phyloP scores from a whole-genome alignment of 92 coral and sea anemone species.

The Zoanthus sociatus region DNA sequence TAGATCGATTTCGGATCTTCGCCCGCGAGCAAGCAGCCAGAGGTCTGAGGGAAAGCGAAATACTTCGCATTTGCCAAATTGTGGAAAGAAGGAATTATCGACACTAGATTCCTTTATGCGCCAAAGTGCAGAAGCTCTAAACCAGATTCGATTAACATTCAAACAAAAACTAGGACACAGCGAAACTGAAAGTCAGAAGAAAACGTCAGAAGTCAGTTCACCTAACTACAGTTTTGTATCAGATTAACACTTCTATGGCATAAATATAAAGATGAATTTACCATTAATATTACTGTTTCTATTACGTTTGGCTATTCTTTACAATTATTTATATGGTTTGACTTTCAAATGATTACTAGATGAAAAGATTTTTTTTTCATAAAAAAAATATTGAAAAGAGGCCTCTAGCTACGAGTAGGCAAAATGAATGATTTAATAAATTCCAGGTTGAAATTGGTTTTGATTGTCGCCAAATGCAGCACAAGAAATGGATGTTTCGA shows the following conservation, averaged over 20 bases:
- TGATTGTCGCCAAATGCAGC: too few species aligned
- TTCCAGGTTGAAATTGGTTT: too few species aligned
- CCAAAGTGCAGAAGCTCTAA: constrained; percentile 87
- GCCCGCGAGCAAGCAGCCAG: constrained; percentile 33
- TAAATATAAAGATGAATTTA: background rate
- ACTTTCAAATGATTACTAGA: too few species aligned
- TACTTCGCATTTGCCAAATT: constrained; percentile 69
- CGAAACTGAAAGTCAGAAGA: constrained; percentile 45
- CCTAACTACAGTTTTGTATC: background rate
- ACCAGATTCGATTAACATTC: constrained; percentile 81
- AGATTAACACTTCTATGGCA: background rate
- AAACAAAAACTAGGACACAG: constrained; percentile 67
- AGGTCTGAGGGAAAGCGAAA: constrained; percentile 53
- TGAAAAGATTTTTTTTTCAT: too few species aligned
- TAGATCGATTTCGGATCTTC: constrained; percentile 77
- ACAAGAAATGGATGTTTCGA: too few species aligned
- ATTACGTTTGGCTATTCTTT: too few species aligned
- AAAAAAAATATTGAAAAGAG: too few species aligned
- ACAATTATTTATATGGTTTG: too few species aligned
- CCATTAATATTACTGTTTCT: too few species aligned
- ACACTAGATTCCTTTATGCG: constrained; percentile 79
- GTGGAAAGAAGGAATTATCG: constrained; percentile 56
- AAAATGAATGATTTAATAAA: too few species aligned
- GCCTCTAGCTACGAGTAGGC: too few species aligned
- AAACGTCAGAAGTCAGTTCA: background rate